Conservation (phyloP, 2,797 vertebrate genomes). For the Coilia nasus region DNA sequence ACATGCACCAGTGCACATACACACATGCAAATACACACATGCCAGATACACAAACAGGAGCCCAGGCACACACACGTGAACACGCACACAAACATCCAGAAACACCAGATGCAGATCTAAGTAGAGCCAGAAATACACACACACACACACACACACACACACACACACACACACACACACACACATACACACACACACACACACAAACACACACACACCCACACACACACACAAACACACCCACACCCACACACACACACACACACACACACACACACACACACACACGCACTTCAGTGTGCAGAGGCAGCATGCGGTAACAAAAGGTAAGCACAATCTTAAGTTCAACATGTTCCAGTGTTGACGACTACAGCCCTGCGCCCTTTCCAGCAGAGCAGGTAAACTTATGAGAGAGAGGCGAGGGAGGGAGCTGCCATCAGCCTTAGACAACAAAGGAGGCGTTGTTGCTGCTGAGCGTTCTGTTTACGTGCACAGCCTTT, state of each 20-base stretch:
- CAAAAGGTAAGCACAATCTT: constrained; percentile 62
- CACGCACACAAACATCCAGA: constrained; percentile 31
- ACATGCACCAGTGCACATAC: constrained; percentile 34
- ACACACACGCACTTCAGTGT: constrained; percentile 36
- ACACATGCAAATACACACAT: background rate
- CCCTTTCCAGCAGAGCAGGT: constrained; percentile 49
- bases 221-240: too few species aligned
- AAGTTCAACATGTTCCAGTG: constrained; percentile 67
- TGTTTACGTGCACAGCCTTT: constrained; percentile 60
- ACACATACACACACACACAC: constrained; percentile 45
- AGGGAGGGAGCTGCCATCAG: constrained; percentile 50
- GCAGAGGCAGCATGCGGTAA: constrained; percentile 49
- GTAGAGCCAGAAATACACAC: constrained; percentile 32
- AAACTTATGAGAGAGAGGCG: constrained; percentile 55
- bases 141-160: constrained; percentile 42
- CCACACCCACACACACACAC: constrained; percentile 36
- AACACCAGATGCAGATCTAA: constrained; percentile 49
- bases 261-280: constrained; percentile 44
- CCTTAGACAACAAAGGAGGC: constrained; percentile 49
- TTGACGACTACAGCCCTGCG: constrained; percentile 55
- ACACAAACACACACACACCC: constrained; percentile 36
- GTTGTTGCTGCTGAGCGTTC: constrained; percentile 53
- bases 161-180: constrained; percentile 27
- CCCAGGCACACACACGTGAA: background rate
- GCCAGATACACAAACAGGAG: background rate